Evolutionary conservation across 1,140 invertebrate species (phyloP).

Genomic region (Thaumatotibia leucotreta): DNA sequence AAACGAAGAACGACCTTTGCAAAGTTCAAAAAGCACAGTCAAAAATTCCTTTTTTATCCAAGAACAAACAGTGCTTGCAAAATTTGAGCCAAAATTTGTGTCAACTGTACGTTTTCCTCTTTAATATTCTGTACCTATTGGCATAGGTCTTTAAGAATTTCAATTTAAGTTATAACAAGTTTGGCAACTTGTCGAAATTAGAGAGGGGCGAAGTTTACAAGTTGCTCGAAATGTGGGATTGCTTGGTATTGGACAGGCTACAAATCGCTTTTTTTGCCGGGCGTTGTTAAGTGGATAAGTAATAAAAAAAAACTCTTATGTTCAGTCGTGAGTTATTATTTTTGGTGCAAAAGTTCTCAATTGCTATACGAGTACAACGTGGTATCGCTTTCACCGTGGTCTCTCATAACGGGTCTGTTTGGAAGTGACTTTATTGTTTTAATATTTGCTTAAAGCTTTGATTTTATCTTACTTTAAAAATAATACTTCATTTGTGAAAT

Average conservation of each 20-base stretch:
- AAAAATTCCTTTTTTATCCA: not conserved
- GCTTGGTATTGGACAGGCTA: constrained; percentile 22
- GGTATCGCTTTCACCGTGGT: too few species aligned
- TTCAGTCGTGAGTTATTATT: too few species aligned
- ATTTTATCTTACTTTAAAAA: too few species aligned
- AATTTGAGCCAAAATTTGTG: not conserved
- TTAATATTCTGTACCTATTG: constrained; percentile 28
- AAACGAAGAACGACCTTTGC: too few species aligned
- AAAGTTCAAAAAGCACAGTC: not conserved
- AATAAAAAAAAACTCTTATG: too few species aligned
- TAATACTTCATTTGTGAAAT: too few species aligned
- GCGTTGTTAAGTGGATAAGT: not conserved
- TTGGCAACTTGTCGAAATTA: constrained; percentile 45
- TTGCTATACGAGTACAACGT: too few species aligned
- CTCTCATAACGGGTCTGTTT: too few species aligned
- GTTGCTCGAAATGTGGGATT: constrained; percentile 27
- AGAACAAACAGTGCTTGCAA: not conserved
- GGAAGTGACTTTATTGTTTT: too few species aligned
- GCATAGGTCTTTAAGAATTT: constrained; percentile 38
- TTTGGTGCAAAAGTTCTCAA: too few species aligned
- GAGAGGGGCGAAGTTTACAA: constrained; percentile 27
- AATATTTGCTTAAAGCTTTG: too few species aligned
- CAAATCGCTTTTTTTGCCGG: not conserved
- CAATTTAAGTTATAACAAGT: constrained; percentile 61
- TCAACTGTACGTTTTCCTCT: constrained; percentile 19